Evolutionary conservation across 2,797 vertebrate genomes (phyloP), one percentile per base, ranked within the genome.

Genomic region (Tragelaphus oryx): DNA sequence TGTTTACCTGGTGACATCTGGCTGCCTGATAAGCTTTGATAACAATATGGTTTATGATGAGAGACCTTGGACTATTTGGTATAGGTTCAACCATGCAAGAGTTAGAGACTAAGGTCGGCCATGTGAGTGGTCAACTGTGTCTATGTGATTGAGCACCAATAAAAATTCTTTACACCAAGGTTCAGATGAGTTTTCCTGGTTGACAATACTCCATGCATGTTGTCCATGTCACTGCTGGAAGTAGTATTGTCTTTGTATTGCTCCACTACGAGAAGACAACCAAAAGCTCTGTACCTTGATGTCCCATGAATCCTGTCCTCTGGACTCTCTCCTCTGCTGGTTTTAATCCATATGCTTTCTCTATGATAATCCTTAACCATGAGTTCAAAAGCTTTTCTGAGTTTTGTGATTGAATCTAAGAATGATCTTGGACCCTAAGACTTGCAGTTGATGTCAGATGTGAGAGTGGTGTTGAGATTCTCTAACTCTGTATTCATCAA

Each of bases 201-300:
- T 86, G 41, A 4, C 4, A 62, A 37, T 30, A 20, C 2, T 84
- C 17, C 5, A 30, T 12, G 2, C 4, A 16, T 22, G 10, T 14
- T 26, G 28, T 9, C 7, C 3, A 28, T 0, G 24, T 33, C 17
- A 10, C 28, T 20, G 0, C 22, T 41, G 11, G 13, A 5, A 52
- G 33, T 68, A 44, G 48, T 28, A n/a, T 41, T 41, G 5, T 65
- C 9, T 41, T 2, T 54, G 8, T 4, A 30, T 8, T 54, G 14
- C 7, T 71, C 5, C 33, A 18, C 30, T 33, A 2, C 1, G 10
- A 44, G 6, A 82, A 17, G 1, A 16, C 1, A 48, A 30, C 18
- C 54, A 33, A 20, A 74, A 59, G 1, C 6, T 59, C 17, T 7
- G 3, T 2, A 10, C 8, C 20, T 82, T 87, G 41, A 24, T 54